A percentile compares a stretch with the other conserved stretches of the same genome.
Evolutionary conservation across 2,888 invertebrate genomes (phyloP).

Genomic region (Julus scandinavius): DNA sequence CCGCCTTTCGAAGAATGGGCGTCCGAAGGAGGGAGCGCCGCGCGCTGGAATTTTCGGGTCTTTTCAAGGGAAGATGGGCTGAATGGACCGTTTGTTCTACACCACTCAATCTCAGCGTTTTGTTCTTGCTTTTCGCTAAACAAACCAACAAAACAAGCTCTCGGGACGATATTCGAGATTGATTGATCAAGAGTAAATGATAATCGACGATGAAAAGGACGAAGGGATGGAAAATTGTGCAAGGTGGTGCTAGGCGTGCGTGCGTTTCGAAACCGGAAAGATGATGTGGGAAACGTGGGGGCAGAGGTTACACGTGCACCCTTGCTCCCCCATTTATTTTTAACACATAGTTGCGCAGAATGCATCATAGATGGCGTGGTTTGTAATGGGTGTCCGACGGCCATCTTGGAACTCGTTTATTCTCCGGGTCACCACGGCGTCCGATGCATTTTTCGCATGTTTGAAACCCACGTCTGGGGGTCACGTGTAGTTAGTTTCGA

Average conservation of each 20-base stretch:
- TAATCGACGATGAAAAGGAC: neutral
- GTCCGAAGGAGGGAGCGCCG: neutral
- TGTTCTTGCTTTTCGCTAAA: neutral
- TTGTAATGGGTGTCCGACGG: too few species aligned
- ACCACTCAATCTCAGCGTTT: neutral
- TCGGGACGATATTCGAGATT: neutral
- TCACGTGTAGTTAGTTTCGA: too few species aligned
- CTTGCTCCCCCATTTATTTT: too few species aligned
- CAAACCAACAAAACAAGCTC: neutral
- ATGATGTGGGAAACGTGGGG: neutral
- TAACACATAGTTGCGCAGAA: neutral
- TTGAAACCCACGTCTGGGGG: neutral
- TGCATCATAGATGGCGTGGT: neutral
- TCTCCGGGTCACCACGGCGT: too few species aligned
- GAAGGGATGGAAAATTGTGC: neutral
- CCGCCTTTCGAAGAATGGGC: neutral
- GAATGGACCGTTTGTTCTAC: neutral
- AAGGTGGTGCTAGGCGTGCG: neutral
- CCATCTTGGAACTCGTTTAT: too few species aligned
- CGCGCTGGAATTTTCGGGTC: neutral
- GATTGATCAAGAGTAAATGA: constrained; percentile 16
- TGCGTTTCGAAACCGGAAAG: constrained; percentile 25
- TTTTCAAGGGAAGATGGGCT: neutral
- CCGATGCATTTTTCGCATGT: neutral
- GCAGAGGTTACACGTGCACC: neutral